A percentile compares a stretch with the other conserved stretches of the same genome.
Evolutionary conservation across 1,140 invertebrate genomes (phyloP).

Genomic region (Drosophila micromelanica): DNA sequence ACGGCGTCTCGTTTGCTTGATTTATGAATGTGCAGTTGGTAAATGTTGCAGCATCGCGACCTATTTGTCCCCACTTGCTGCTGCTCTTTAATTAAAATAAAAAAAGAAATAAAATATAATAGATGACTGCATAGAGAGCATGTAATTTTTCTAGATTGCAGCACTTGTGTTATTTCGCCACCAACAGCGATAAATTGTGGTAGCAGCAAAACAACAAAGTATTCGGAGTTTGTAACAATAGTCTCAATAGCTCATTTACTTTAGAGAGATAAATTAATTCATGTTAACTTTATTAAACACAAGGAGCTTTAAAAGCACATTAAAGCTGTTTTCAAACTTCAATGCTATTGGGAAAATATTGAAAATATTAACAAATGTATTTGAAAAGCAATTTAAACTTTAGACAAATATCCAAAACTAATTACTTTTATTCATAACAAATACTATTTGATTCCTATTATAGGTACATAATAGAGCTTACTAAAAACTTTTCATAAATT

Average conservation of each 20-base stretch:
- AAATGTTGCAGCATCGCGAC: conserved; percentile 44
- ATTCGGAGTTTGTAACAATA: not conserved
- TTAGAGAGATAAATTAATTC: not conserved
- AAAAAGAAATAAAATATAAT: conserved; percentile 49
- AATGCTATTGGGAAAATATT: too few relatives aligned
- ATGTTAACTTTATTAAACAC: not conserved
- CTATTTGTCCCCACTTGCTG: conserved; percentile 30
- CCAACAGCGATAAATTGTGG: conserved; percentile 65
- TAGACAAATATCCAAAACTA: too few relatives aligned
- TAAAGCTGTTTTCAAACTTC: not conserved
- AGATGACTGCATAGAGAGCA: conserved; percentile 51
- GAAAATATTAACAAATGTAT: too few relatives aligned
- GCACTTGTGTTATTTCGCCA: conserved; percentile 62
- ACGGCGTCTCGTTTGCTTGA: conserved; percentile 57
- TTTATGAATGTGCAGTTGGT: conserved; percentile 64
- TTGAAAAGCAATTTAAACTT: too few relatives aligned
- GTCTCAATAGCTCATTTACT: conserved; percentile 5
- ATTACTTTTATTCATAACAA: too few relatives aligned
- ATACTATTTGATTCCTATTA: too few relatives aligned
- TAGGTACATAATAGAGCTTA: too few relatives aligned
- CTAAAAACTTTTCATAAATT: too few relatives aligned
- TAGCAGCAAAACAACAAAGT: conserved; percentile 17
- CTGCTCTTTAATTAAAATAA: conserved; percentile 76
- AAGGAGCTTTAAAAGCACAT: not conserved
- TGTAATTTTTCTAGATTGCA: conserved; percentile 76